phyloP scores from a whole-genome alignment of 2,888 invertebrate genomes.

The Limnephilus lunatus region DNA sequence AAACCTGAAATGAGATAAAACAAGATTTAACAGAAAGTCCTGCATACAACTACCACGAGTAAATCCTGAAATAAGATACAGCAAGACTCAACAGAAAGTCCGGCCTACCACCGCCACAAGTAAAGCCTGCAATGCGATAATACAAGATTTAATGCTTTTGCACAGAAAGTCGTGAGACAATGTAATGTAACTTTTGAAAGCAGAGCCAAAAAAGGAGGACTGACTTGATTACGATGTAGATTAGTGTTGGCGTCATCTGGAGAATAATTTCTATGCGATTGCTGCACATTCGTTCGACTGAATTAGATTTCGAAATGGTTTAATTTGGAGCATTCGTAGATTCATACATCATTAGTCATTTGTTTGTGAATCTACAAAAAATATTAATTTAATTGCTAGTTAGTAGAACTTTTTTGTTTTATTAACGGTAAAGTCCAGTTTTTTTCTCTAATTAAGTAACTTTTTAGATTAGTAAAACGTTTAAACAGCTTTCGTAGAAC shows the following conservation, averaged over 20 bases:
- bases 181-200: background rate
- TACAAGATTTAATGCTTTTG: background rate
- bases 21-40: background rate
- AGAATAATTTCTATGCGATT: background rate
- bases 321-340: background rate
- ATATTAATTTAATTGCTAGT: too few species aligned
- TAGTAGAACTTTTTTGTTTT: too few species aligned
- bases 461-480: too few species aligned
- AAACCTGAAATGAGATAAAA: background rate
- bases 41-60: background rate
- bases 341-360: too few species aligned
- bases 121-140: background rate
- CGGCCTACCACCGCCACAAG: too few species aligned
- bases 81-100: background rate
- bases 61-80: background rate
- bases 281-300: background rate
- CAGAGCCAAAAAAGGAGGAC: background rate
- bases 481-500: background rate
- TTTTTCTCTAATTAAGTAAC: too few species aligned
- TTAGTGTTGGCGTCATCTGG: background rate
- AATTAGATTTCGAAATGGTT: background rate
- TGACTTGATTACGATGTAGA: background rate
- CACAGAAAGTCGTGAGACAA: background rate
- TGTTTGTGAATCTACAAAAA: too few species aligned
- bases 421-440: too few species aligned